Evolutionary conservation across 2,113 vertebrate species (phyloP).

Genomic region (Elachura formosa): DNA sequence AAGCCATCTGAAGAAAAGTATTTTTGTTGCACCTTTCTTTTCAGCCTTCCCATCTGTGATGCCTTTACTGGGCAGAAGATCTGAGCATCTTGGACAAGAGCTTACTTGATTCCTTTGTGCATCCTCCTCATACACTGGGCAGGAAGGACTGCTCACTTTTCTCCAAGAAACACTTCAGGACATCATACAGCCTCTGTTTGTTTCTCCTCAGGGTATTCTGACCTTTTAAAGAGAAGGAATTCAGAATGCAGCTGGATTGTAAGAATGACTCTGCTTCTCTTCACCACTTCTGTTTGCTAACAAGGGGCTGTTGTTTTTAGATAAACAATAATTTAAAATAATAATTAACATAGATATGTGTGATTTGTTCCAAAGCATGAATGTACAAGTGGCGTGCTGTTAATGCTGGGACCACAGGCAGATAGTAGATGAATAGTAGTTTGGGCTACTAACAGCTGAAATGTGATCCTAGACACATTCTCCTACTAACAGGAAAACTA

Average conservation of each 20-base stretch:
- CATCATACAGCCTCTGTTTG: neutral
- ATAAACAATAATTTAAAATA: neutral
- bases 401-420: neutral
- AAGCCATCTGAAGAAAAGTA: neutral
- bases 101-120: neutral
- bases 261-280: neutral
- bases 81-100: neutral
- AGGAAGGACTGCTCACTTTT: neutral
- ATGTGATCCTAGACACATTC: neutral
- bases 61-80: neutral
- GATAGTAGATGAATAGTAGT: neutral
- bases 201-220: neutral
- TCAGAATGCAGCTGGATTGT: slow-evolving; percentile 8
- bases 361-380: neutral
- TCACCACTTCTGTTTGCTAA: neutral
- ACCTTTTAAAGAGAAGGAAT: neutral
- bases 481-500: neutral
- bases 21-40: neutral
- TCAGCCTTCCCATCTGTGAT: neutral
- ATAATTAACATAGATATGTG: neutral
- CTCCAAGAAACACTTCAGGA: slow-evolving; percentile 3
- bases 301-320: neutral
- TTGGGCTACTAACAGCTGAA: neutral
- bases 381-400: neutral
- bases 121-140: neutral